Evolutionary conservation across 2,113 vertebrate species (phyloP).

Genomic region (Corvus cornix): DNA sequence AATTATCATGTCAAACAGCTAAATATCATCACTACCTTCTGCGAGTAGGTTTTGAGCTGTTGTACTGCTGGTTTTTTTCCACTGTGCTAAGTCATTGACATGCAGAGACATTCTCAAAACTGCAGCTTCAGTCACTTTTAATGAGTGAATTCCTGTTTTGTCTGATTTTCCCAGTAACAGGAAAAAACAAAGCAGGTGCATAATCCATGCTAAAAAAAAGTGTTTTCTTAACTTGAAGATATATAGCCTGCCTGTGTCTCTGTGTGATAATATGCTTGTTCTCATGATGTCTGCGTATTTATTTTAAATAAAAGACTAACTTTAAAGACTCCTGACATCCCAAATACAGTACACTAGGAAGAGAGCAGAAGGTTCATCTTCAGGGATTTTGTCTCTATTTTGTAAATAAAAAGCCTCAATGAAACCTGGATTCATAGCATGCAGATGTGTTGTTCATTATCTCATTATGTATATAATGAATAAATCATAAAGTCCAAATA

Average conservation of each 20-base stretch:
- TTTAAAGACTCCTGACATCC: not conserved
- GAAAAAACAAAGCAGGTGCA: not conserved
- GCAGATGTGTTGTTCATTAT: slow-evolving; percentile 32
- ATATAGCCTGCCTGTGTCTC: not conserved
- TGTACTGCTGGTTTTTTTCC: not conserved
- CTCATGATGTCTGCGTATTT: not conserved
- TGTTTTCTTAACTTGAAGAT: not conserved
- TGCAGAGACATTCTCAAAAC: not conserved
- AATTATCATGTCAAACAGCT: not conserved
- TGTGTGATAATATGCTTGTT: not conserved
- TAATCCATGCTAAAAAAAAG: not conserved
- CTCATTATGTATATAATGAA: slow-evolving; percentile 41
- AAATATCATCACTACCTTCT: not conserved
- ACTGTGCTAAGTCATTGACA: not conserved
- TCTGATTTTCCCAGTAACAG: not conserved
- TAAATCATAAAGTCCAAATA: slow-evolving; percentile 49
- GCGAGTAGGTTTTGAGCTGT: not conserved
- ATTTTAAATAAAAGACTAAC: not conserved
- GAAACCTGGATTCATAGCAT: not conserved
- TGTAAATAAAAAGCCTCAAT: slow-evolving; percentile 6
- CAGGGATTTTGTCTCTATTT: not conserved
- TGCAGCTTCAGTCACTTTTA: not conserved
- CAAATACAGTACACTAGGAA: not conserved
- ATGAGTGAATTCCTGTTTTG: not conserved
- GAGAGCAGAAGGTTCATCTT: not conserved